Percentiles rank a stretch among this genome's conserved stretches.
Conservation (phyloP, 2,797 vertebrate genomes). For the Xerus rutilus region DNA sequence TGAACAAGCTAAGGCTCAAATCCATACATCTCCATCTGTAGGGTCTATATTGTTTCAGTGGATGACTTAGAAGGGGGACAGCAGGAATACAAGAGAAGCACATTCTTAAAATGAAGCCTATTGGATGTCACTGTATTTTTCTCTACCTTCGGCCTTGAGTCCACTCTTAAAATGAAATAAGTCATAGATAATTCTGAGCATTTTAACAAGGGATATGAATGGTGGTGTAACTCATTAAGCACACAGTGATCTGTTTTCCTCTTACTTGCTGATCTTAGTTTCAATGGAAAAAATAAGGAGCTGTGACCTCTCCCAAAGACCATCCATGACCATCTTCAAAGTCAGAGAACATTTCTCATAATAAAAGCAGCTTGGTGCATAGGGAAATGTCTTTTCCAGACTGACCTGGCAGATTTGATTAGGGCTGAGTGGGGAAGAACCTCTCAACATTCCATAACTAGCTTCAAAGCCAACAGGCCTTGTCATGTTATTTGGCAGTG, state of each 20-base stretch:
- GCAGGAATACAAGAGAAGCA: neutral
- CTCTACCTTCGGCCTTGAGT: neutral
- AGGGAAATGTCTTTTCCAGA: neutral
- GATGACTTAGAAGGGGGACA: neutral
- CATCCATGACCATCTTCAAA: neutral
- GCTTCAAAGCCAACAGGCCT: neutral
- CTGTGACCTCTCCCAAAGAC: neutral
- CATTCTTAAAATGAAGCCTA: neutral
- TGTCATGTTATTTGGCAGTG: rapidly evolving
- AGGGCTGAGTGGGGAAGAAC: neutral
- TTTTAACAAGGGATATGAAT: neutral
- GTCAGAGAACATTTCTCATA: neutral
- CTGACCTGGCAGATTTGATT: neutral
- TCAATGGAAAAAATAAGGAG: neutral
- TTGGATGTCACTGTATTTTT: neutral
- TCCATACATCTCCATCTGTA: neutral
- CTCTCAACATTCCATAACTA: neutral
- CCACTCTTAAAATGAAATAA: neutral
- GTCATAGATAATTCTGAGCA: neutral
- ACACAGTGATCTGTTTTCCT: neutral
- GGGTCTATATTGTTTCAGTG: neutral
- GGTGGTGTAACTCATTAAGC: neutral
- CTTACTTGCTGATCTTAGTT: neutral
- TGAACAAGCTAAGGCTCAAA: neutral
- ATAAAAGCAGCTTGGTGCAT: neutral